Conservation (phyloP, 1,140 invertebrate genomes). For the Lordiphosa stackelbergi region DNA sequence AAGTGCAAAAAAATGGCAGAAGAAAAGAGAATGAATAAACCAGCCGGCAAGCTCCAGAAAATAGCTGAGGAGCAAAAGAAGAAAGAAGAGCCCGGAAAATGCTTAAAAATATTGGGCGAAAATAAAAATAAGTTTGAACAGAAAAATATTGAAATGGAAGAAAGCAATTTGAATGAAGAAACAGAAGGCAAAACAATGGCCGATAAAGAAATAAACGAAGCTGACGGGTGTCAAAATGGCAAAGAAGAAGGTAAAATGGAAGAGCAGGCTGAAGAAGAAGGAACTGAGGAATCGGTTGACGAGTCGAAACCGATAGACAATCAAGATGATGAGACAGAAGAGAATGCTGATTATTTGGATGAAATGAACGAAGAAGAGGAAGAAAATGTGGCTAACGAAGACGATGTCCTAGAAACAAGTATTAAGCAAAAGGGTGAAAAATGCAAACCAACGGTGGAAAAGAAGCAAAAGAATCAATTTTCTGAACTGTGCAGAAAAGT, state of each 20-base stretch:
- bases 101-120: not conserved
- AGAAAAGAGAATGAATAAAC: not conserved
- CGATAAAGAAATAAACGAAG: not conserved
- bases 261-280: not conserved
- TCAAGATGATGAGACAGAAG: too few relatives aligned
- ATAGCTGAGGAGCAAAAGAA: not conserved
- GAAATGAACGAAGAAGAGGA: too few relatives aligned
- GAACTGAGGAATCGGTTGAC: not conserved
- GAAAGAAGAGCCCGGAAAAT: not conserved
- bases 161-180: not conserved
- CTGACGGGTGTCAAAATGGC: slow-evolving; percentile 1
- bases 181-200: not conserved
- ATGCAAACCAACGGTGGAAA: too few relatives aligned
- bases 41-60: not conserved
- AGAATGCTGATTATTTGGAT: too few relatives aligned
- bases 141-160: not conserved
- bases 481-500: too few relatives aligned
- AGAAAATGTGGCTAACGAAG: too few relatives aligned
- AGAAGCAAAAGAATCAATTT: too few relatives aligned
- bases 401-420: too few relatives aligned
- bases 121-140: too few relatives aligned
- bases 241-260: not conserved
- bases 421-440: too few relatives aligned
- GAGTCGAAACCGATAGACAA: too few relatives aligned
- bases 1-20: too few relatives aligned